Evolutionary conservation across 53 echinoderm and acorn worm species (phyloP), one percentile per base, ranked within the genome.

Genomic region (Astropecten irregularis): DNA sequence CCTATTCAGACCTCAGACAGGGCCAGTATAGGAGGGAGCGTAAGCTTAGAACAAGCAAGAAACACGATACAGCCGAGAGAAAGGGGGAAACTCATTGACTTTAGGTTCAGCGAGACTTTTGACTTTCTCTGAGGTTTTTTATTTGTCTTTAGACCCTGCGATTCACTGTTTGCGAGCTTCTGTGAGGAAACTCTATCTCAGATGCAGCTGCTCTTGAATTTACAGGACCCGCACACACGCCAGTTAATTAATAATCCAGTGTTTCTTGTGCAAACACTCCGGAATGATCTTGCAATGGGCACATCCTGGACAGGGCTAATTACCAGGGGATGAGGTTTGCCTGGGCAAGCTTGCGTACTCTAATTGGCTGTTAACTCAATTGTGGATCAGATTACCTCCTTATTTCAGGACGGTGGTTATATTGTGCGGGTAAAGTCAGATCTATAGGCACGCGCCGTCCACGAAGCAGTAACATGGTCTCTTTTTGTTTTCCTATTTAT

Each of bases 331-430:
- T 51, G 61, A 47, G 79, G 26, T 16, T 37, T 32, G 42, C 15
- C 31, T 3, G 20, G 31, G 32, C 16, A 19, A 4, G 20, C 8
- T 18, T 34, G 18, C 16, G 32, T 31, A 44, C 79, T 62, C 33
- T 46, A 42, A 61, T 59, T 30, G 60, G 1, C 11, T 21, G 18
- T 46, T 60, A 79, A 79, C 62, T 79, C 61, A 29, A 79, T 79
- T 61, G 30, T n/a, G n/a, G 79, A 60, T 79, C 79, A 60, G n/a
- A 79, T 79, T 79, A 79, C 79, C 25, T 29, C 32, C 79, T 79
- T 40, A 34, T 79, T 79, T 44, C 15, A 47, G 21, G n/a, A 38
- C 20, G 62, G 31, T 31, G 79, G 6, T 44, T 25, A 37, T n/a
- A 16, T n/a, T 28, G 10, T 16, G 60, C 16, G 26, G 42, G 40